Conservation (phyloP, 2,797 vertebrate genomes). For the Loriculus beryllinus region DNA sequence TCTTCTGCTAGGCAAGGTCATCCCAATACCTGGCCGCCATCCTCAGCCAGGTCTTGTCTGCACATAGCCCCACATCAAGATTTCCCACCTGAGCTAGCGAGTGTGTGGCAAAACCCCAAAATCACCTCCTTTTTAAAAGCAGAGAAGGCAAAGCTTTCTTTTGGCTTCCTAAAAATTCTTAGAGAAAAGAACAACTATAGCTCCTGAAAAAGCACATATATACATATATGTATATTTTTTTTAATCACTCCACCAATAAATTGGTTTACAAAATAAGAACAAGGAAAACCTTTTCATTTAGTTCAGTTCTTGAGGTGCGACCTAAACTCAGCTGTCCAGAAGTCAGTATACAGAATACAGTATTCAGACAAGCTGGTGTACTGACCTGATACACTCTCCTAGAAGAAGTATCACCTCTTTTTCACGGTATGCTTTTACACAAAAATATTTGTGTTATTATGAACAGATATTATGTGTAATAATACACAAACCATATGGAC, state of each 20-base stretch:
- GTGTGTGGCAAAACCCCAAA: neutral
- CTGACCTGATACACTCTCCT: neutral
- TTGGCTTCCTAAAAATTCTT: neutral
- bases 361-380: neutral
- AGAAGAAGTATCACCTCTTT: neutral
- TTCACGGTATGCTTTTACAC: neutral
- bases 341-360: neutral
- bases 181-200: neutral
- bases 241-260: neutral
- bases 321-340: neutral
- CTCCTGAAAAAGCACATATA: neutral
- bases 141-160: neutral
- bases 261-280: neutral
- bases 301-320: neutral
- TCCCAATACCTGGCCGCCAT: neutral
- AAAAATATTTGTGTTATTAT: neutral
- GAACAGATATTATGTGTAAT: neutral
- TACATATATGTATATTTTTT: neutral
- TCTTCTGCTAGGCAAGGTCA: neutral
- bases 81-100: rapidly evolving
- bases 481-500: neutral
- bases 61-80: rapidly evolving
- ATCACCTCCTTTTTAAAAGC: neutral
- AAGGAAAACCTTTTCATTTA: neutral
- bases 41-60: neutral